A percentile compares a stretch with the other conserved stretches of the same genome.
Evolutionary conservation across 2,888 invertebrate genomes (phyloP).

Genomic region (Drosophila dives): DNA sequence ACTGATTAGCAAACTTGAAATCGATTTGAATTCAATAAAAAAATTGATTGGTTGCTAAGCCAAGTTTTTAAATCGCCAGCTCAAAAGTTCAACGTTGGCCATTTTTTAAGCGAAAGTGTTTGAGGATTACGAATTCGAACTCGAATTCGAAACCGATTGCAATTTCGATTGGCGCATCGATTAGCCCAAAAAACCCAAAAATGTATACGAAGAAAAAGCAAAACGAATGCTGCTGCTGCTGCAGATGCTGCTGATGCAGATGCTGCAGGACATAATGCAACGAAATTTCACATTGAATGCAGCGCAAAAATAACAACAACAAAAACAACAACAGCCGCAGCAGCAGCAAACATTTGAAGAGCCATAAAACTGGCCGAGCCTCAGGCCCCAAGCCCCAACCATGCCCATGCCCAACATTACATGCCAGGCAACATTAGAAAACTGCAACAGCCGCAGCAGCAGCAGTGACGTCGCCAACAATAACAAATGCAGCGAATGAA

Average conservation of each 20-base stretch:
- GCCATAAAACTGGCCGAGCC: slow-evolving; percentile 70
- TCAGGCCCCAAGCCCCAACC: slow-evolving; percentile 59
- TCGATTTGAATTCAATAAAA: neutral
- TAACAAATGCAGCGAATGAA: slow-evolving; percentile 51
- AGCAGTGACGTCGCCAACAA: slow-evolving; percentile 28
- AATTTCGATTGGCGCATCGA: slow-evolving; percentile 21
- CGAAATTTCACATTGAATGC: slow-evolving; percentile 52
- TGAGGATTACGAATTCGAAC: slow-evolving; percentile 7
- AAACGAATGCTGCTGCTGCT: slow-evolving; percentile 21
- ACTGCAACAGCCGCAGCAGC: slow-evolving; percentile 61
- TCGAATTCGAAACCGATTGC: neutral
- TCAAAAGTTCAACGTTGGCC: slow-evolving; percentile 23
- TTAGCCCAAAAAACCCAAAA: slow-evolving; percentile 9
- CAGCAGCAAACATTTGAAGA: slow-evolving; percentile 68
- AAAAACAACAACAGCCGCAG: slow-evolving; percentile 5
- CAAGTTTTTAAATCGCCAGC: neutral
- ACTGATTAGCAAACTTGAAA: neutral
- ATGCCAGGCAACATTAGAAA: slow-evolving; percentile 75
- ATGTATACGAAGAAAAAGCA: slow-evolving; percentile 5
- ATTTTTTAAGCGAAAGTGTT: slow-evolving; percentile 29
- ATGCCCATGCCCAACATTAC: slow-evolving; percentile 72
- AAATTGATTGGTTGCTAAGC: neutral
- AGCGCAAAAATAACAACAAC: slow-evolving; percentile 40
- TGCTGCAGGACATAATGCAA: slow-evolving; percentile 51
- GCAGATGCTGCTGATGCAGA: neutral